These are phyloP conservation scores for Haemorhous mexicanus DNA, from an alignment of 2,113 vertebrate genomes.

Conservation along the genomic window DNA sequence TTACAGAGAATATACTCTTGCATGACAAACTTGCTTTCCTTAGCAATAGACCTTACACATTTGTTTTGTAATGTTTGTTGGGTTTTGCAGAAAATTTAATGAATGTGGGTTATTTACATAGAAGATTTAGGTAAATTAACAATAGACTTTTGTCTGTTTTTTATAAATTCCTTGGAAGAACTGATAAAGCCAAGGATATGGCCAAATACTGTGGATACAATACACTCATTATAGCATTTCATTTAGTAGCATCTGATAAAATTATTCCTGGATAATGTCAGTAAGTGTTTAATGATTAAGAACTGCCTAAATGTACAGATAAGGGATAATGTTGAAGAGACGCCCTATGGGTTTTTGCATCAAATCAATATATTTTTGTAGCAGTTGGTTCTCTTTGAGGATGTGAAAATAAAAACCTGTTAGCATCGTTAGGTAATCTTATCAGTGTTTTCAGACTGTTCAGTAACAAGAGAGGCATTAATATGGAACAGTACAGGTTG, in stretches of 20 bases:
- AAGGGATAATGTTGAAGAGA: neutral
- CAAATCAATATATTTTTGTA: neutral
- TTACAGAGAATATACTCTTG: neutral
- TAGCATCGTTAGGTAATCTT: neutral
- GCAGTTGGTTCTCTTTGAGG: neutral
- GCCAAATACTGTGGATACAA: neutral
- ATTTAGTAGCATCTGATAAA: neutral
- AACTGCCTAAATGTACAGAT: neutral
- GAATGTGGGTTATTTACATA: neutral
- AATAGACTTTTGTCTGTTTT: neutral
- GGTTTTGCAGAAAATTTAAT: neutral
- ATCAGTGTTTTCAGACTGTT: neutral
- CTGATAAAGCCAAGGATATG: neutral
- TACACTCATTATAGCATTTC: neutral
- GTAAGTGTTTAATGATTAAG: neutral
- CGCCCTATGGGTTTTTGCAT: neutral
- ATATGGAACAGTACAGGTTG: neutral
- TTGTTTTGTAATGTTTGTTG: neutral
- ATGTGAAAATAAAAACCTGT: neutral
- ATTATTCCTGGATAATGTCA: neutral
- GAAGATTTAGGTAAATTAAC: neutral
- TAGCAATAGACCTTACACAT: neutral
- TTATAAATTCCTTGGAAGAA: neutral
- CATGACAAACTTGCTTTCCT: neutral
- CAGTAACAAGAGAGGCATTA: neutral